phyloP scores from a whole-genome alignment of 2,888 invertebrate genomes.

The Listrodromus nycthemerus region DNA sequence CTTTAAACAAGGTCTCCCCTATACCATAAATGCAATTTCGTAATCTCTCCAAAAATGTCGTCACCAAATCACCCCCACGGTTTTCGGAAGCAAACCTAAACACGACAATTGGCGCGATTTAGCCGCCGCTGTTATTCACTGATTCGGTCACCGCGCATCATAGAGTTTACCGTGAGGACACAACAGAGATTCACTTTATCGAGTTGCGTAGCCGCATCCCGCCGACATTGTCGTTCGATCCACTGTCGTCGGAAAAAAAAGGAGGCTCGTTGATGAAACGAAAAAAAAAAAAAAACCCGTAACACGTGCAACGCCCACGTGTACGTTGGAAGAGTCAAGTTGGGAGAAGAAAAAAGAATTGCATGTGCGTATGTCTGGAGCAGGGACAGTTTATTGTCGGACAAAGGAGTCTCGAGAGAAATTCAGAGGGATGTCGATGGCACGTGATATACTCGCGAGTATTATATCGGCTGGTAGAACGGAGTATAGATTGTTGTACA shows the following conservation, averaged over 20 bases:
- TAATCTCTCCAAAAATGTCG: not conserved
- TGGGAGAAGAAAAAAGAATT: not conserved
- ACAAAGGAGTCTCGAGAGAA: not conserved
- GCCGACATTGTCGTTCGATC: slow-evolving; percentile 16
- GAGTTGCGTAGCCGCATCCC: not conserved
- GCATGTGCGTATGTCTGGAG: slow-evolving; percentile 1
- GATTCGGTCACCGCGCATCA: slow-evolving; percentile 22
- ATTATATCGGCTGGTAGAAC: not conserved
- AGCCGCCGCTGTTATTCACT: slow-evolving; percentile 12
- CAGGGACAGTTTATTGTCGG: slow-evolving; percentile 1
- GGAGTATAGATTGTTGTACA: slow-evolving; percentile 3
- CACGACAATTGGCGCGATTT: slow-evolving; percentile 23
- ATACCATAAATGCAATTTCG: not conserved
- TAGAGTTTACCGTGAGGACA: slow-evolving; percentile 4
- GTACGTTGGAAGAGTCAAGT: slow-evolving; percentile 17
- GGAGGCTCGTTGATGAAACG: not conserved
- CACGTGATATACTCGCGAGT: slow-evolving; percentile 30
- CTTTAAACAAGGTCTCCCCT: not conserved
- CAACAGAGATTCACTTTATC: slow-evolving; percentile 43
- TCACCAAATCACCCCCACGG: not conserved
- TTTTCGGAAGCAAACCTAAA: slow-evolving; percentile 7
- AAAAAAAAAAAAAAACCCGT: slow-evolving; percentile 8
- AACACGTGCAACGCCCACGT: slow-evolving; percentile 47
- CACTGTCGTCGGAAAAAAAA: not conserved
- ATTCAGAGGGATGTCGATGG: slow-evolving; percentile 22